Evolutionary conservation across 2,113 vertebrate species (phyloP), one percentile per base, ranked within the genome.

Genomic region (Procavia capensis): DNA sequence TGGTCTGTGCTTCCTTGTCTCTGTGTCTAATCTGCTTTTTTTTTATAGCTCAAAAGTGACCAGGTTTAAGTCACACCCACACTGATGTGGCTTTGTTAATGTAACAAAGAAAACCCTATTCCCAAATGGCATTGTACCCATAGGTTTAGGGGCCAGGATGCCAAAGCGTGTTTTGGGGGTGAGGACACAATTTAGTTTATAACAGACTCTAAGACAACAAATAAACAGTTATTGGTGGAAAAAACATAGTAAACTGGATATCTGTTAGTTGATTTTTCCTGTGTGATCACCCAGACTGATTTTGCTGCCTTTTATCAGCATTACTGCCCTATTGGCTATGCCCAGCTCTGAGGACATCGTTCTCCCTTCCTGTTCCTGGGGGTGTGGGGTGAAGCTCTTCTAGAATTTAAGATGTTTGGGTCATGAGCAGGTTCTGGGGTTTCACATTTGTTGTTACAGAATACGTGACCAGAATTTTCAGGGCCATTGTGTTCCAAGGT

Each of bases 391-490:
- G 39, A 50, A 11, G 0, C 2, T 72, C 22, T 87, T 96, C 17
- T 54, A 80, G 89, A 76, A 86, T 31, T 20, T 97, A 64, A 78
- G 9, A 0, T 31, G 24, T 95, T 70, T 66, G 80, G 89, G 29
- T 74, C 93, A 74, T 2, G 0, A 57, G 5, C n/a, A 2, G 27
- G 43, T 14, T 27, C 75, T 85, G 57, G 0, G 47, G 3, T 20
- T 0, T 9, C 39, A 16, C 0, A 0, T 68, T 91, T 31, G 24
- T 78, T 81, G 10, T 66, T 34, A 0, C 1, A 41, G 66, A 66
- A 82, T 59, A 72, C 17, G 29, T 54, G 45, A 80, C 87, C 78
- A 47, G 83, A 96, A 78, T 82, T 80, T 5, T 54, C 85, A 94
- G 88, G 45, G 36, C 24, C 43, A 2, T 45, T 70, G 34, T 78